Base-by-base conservation (phyloP, 2,113 vertebrate species). In the Pygoscelis adeliae region DNA sequence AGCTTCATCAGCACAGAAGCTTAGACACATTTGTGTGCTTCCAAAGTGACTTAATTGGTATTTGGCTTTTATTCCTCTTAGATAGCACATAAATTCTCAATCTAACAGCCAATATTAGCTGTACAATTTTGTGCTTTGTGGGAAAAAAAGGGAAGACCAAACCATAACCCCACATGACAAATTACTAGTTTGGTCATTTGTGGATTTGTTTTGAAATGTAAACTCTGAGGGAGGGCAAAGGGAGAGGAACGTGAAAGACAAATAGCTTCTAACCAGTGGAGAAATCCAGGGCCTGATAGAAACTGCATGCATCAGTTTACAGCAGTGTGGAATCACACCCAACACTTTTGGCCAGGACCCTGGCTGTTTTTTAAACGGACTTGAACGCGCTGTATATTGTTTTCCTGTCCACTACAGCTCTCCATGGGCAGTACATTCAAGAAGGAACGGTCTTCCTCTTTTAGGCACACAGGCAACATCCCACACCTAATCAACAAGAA, bases 31-130 rank as follows among this genome's bases (percentile, higher is more conserved):
- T 95, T 89, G 70, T 89, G 81, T 95, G 97, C 84, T 97, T 96
- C 91, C 95, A 91, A 93, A 96, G 66, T 85, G 89, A 96, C 78
- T 94, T 97, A 95, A 93, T 89, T 96, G 94, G 95, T 95, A 89
- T 79, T 95, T 96, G 69, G 92, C 89, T 90, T 89, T 95, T 93
- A 80, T 95, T 97, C 95, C 87, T 96, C 93, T 96, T 95, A 90
- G 83, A 96, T 85, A 76, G 83, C 84, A 93, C 83, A 89, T 74
- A 92, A 93, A 87, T 53, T 87, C 78, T 79, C 93, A 38, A 72
- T 69, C 83, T 83, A 84, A 91, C 52, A 92, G 83, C 30, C 76
- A 85, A 10, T 61, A 87, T 61, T 50, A 76, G 89, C 77, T 91
- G 61, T 71, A 63, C 73, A 85, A 73, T 85, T 96, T 52, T 79